Conservation (phyloP, 2,888 invertebrate species). For the Eristalis intricaria region DNA sequence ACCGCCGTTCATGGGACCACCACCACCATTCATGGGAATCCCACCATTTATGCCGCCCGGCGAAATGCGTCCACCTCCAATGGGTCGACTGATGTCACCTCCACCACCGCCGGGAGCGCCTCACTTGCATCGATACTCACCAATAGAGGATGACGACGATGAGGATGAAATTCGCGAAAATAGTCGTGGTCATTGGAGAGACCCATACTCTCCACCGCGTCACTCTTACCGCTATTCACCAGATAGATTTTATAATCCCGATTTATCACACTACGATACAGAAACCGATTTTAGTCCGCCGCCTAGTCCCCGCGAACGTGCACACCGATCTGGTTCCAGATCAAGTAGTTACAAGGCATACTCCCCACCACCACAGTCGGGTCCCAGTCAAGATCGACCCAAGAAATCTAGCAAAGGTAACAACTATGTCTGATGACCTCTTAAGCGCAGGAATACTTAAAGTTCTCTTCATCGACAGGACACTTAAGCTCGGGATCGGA, state of each 20-base stretch:
- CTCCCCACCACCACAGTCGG: slow-evolving; percentile 59
- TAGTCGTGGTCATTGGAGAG: slow-evolving; percentile 77
- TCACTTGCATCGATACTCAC: slow-evolving; percentile 72
- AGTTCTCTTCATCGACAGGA: slow-evolving; percentile 28
- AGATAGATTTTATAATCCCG: slow-evolving; percentile 82
- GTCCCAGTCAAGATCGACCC: slow-evolving; percentile 44
- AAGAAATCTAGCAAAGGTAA: slow-evolving; percentile 65
- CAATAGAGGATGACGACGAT: slow-evolving; percentile 74
- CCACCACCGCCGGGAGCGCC: slow-evolving; percentile 76
- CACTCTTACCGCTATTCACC: slow-evolving; percentile 83
- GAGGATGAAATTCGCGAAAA: slow-evolving; percentile 75
- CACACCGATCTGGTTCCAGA: slow-evolving; percentile 59
- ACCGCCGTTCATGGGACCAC: slow-evolving; percentile 86
- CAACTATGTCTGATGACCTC: not conserved
- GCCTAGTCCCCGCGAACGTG: slow-evolving; percentile 82
- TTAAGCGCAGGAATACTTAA: not conserved
- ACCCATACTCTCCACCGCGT: slow-evolving; percentile 78
- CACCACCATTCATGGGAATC: slow-evolving; percentile 85
- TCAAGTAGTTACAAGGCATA: slow-evolving; percentile 64
- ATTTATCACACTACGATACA: slow-evolving; percentile 82
- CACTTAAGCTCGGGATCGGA: slow-evolving; percentile 65
- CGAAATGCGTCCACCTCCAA: slow-evolving; percentile 83
- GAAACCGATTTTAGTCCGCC: slow-evolving; percentile 87
- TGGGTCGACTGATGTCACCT: slow-evolving; percentile 83
- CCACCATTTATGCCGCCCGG: slow-evolving; percentile 83